Evolutionary conservation across 1,140 invertebrate species (phyloP).

Genomic region (Teleogryllus occipitalis): DNA sequence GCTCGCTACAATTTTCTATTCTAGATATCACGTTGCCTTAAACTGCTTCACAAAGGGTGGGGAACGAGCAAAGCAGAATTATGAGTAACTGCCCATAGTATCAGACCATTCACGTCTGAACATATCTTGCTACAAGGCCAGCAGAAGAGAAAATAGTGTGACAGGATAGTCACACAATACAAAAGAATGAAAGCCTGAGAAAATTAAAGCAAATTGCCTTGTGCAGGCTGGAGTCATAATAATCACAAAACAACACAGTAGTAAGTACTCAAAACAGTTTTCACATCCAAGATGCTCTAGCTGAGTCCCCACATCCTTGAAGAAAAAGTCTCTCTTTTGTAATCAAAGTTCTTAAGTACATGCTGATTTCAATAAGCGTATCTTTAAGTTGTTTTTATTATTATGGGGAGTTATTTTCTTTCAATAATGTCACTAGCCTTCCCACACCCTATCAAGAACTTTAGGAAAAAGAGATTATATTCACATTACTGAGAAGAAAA

Average conservation of each 20-base stretch:
- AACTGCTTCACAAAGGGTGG: not conserved
- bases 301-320: not conserved
- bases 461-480: not conserved
- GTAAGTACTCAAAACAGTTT: not conserved
- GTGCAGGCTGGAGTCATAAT: no score
- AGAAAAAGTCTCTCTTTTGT: not conserved
- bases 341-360: not conserved
- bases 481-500: not conserved
- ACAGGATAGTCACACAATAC: no score
- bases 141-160: no score
- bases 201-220: no score
- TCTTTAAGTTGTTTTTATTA: not conserved
- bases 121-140: no score
- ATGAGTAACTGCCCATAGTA: not conserved
- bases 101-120: not conserved
- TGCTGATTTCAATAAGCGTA: conserved; percentile 1
- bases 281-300: not conserved
- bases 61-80: not conserved
- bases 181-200: no score
- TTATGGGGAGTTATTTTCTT: not conserved
- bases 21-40: not conserved
- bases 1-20: not conserved
- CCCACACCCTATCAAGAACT: not conserved
- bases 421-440: not conserved
- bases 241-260: not conserved